Base-by-base conservation (phyloP, 2,113 vertebrate species). In the Coryphaenoides rupestris region DNA sequence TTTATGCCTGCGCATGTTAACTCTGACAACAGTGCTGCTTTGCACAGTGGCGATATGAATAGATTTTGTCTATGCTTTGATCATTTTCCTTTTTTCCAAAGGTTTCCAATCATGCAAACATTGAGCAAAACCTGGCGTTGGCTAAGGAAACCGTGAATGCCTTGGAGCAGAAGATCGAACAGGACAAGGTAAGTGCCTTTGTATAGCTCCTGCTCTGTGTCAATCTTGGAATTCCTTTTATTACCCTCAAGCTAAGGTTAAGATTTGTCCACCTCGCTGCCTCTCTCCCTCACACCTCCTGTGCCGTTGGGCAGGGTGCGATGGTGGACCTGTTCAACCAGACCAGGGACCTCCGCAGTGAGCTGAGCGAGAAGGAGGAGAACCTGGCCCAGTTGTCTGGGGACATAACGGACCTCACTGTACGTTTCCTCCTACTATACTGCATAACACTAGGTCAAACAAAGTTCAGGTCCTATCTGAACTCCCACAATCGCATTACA, bases 271-370 rank as follows among this genome's bases (percentile, higher is more conserved):
- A 26, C 13, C 33, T 40, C 33, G 33, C 33, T 40, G 33, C 33
- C 33, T 2, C 33, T 26, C 24, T 12, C 1, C 63, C 68, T 14
- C 72, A 66, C 17, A 21, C 1, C n/a, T 9, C 21, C 40, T 58
- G 1, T 69, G 17, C 67, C 56, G 12, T 83, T 19, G 62, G 67
- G 40, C 80, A 98, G 96, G 94, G 90, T 72, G 91, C 93, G 77
- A 84, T 96, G 64, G 66, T 93, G 65, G 93, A 94, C 66, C 88
- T 99, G 69, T 95, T 95, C 79, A 95, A 82, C 74, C 93, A 98
- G 88, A 95, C 93, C 83, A 92, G 93, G 84, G 92, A 93, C 53
- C 86, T 95, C 55, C 94, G 95, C 62, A 83, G 81, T 56, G 92
- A 91, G 13, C 66, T 90, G 61, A 89, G 78, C 80, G 88, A 93